Percentiles rank a stretch among this genome's conserved stretches.
phyloP scores from a whole-genome alignment of 2,797 vertebrate species.

The Gephyroberyx darwinii region DNA sequence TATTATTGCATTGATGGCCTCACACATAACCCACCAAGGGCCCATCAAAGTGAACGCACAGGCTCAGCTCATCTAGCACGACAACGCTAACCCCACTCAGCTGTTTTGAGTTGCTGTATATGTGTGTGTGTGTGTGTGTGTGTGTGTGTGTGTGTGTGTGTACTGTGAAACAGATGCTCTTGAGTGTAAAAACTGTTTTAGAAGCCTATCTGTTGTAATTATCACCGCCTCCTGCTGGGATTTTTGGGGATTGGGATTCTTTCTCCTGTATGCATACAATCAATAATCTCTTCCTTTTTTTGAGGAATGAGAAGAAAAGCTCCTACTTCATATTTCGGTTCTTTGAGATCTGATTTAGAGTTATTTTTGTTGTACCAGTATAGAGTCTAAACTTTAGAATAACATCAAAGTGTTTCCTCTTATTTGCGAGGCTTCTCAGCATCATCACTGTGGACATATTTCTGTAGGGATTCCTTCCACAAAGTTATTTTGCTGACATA shows the following conservation, averaged over 20 bases:
- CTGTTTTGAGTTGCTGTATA: conserved; percentile 30
- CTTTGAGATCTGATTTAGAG: background rate
- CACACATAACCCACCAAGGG: conserved; percentile 55
- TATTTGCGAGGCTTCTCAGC: background rate
- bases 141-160: conserved; percentile 13
- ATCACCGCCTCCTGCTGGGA: conserved; percentile 29
- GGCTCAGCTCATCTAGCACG: conserved; percentile 45
- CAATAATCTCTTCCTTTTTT: conserved; percentile 20
- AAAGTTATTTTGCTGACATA: conserved; percentile 55
- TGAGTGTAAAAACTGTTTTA: conserved; percentile 48
- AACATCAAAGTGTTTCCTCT: conserved; percentile 14
- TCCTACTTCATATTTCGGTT: background rate
- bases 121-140: conserved; percentile 23
- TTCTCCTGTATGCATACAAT: conserved; percentile 13
- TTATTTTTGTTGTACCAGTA: background rate
- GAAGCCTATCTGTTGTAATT: conserved; percentile 45
- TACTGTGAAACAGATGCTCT: conserved; percentile 53
- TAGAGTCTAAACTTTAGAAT: background rate
- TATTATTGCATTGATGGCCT: conserved; percentile 70
- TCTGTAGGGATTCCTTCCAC: conserved; percentile 41
- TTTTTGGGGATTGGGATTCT: no score
- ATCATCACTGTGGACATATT: background rate
- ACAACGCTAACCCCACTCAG: conserved; percentile 44
- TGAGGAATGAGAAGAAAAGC: conserved; percentile 1
- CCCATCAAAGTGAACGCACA: conserved; percentile 38